These are phyloP conservation scores for Anolis carolinensis DNA, from an alignment of 2,113 vertebrate species.

Conservation along the genomic window DNA sequence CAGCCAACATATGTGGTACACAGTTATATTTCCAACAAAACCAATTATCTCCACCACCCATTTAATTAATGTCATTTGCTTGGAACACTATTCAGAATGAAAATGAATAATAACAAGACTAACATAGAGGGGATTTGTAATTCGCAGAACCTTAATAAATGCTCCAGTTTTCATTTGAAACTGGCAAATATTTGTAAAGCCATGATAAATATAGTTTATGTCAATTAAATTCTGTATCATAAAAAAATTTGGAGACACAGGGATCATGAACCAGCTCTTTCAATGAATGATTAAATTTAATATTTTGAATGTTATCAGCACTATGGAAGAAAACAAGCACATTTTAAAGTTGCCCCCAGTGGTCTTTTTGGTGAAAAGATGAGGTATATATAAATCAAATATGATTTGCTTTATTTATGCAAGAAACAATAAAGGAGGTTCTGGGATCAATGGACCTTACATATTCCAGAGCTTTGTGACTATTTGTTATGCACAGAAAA, in stretches of 20 bases:
- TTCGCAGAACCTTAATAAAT: conserved; percentile 38
- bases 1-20: conserved; percentile 42
- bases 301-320: conserved; percentile 15
- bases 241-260: neutral
- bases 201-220: neutral
- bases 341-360: too few species aligned
- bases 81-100: conserved; percentile 32
- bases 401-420: neutral
- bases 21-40: conserved; percentile 57
- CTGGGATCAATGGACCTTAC: neutral
- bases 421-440: neutral
- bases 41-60: conserved; percentile 38
- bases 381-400: too few species aligned
- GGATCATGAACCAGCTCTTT: neutral
- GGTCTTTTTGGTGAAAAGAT: too few species aligned
- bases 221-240: neutral
- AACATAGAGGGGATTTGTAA: conserved; percentile 24
- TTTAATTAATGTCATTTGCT: conserved; percentile 44
- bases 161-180: conserved; percentile 39
- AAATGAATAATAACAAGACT: conserved; percentile 12
- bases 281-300: neutral
- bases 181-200: conserved; percentile 13
- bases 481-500: neutral
- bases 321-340: neutral
- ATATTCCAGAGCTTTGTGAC: neutral